These are phyloP conservation scores for Calameuta idolon DNA, from an alignment of 2,888 invertebrate genomes.

Conservation along the genomic window DNA sequence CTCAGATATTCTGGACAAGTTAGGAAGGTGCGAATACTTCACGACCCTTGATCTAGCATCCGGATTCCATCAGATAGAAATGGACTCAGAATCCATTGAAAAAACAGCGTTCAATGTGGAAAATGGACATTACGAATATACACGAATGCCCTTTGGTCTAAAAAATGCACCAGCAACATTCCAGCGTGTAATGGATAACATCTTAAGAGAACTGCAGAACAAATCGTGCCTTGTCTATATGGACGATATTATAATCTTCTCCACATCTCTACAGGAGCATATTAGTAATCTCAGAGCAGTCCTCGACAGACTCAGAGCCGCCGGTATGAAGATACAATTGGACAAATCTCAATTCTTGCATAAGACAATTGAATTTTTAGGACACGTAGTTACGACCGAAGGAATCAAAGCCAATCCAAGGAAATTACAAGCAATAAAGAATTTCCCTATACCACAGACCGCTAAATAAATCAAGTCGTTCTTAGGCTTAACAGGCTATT, in stretches of 20 bases:
- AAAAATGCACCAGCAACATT: conserved; percentile 30
- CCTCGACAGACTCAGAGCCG: conserved; percentile 35
- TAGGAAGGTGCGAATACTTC: conserved; percentile 37
- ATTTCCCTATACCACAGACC: conserved; percentile 33
- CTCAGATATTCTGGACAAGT: conserved; percentile 41
- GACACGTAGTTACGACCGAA: conserved; percentile 45
- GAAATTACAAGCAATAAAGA: conserved; percentile 34
- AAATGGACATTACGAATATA: conserved; percentile 40
- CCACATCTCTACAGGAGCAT: conserved; percentile 46
- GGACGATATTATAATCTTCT: conserved; percentile 52
- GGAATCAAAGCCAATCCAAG: conserved; percentile 42
- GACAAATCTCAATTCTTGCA: conserved; percentile 43
- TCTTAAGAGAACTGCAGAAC: too few species aligned
- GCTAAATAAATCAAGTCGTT: conserved; percentile 30
- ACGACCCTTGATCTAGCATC: conserved; percentile 44
- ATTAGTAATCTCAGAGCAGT: conserved; percentile 33
- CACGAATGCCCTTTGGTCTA: conserved; percentile 41
- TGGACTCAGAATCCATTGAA: conserved; percentile 30
- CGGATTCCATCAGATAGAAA: conserved; percentile 52
- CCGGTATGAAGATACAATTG: conserved; percentile 42
- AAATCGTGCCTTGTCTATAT: conserved; percentile 44
- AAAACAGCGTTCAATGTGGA: conserved; percentile 44
- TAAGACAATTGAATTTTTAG: conserved; percentile 49
- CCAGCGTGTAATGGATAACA: too few species aligned
- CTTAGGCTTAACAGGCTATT: conserved; percentile 4